phyloP scores from a whole-genome alignment of 2,113 vertebrate species.

The Poecile atricapillus region DNA sequence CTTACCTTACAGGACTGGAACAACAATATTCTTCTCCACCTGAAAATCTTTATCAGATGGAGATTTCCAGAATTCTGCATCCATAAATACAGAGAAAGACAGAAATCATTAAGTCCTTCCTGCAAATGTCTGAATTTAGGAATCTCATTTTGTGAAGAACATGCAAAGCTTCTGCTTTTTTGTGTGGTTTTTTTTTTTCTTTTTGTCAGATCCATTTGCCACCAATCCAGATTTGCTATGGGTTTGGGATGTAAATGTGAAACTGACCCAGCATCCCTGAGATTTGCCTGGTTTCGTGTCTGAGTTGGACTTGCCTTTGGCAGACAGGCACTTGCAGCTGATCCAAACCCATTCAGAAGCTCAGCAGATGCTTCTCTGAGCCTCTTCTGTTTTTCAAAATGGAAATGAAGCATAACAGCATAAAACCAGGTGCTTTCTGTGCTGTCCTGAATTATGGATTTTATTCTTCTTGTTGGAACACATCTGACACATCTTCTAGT shows the following conservation, averaged over 20 bases:
- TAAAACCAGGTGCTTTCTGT: background rate
- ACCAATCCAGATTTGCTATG: background rate
- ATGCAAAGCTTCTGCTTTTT: background rate
- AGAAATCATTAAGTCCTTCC: background rate
- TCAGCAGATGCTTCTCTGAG: conserved; percentile 23
- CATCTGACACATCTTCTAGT: background rate
- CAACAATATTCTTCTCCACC: background rate
- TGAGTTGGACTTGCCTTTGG: background rate
- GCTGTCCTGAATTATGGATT: background rate
- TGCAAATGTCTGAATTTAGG: background rate
- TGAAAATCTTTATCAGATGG: background rate
- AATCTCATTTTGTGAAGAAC: background rate
- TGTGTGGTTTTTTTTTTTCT: no score
- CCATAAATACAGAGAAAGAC: background rate
- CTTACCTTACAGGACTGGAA: background rate
- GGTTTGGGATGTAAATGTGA: background rate
- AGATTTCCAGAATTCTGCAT: background rate
- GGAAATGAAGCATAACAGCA: background rate
- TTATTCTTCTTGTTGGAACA: background rate
- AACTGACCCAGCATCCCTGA: background rate
- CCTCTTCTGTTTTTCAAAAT: background rate
- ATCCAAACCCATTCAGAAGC: conserved; percentile 18
- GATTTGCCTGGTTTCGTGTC: background rate
- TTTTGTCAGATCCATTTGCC: background rate
- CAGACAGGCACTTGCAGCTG: background rate